Percentiles rank a stretch among this genome's conserved stretches.
Conservation (phyloP, 2,888 invertebrate genomes). For the Opisthograptis luteolata region DNA sequence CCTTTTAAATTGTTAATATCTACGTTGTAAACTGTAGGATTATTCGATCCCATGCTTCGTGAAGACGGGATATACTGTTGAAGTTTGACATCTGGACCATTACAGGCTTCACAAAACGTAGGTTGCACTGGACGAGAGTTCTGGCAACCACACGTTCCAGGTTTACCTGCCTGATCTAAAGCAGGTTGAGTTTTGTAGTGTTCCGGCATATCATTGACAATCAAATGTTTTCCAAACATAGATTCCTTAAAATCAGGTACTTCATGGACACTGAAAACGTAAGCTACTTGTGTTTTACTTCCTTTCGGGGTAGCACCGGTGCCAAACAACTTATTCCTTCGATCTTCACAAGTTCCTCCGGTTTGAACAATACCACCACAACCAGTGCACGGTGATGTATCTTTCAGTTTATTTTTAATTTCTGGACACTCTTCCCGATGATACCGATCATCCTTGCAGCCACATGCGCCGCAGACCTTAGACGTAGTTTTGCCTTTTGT, state of each 20-base stretch:
- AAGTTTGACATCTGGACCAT: slow-evolving; percentile 32
- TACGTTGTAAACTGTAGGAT: slow-evolving; percentile 44
- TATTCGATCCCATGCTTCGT: slow-evolving; percentile 40
- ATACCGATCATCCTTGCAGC: slow-evolving; percentile 71
- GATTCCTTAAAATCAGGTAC: slow-evolving; percentile 53
- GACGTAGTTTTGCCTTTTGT: slow-evolving; percentile 47
- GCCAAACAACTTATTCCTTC: slow-evolving; percentile 50
- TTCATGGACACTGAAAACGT: slow-evolving; percentile 54
- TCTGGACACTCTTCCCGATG: slow-evolving; percentile 68
- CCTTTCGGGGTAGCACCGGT: slow-evolving; percentile 57
- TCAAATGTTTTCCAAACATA: slow-evolving; percentile 52
- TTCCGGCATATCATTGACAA: slow-evolving; percentile 47
- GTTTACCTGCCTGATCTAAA: slow-evolving; percentile 20
- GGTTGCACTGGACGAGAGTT: slow-evolving; percentile 27
- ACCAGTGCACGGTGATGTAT: slow-evolving; percentile 49
- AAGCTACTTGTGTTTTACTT: slow-evolving; percentile 56
- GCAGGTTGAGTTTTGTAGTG: slow-evolving; percentile 33
- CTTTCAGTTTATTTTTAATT: slow-evolving; percentile 32
- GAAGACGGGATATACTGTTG: slow-evolving; percentile 35
- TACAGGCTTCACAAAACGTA: slow-evolving; percentile 23
- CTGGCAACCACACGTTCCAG: slow-evolving; percentile 44
- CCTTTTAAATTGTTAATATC: slow-evolving; percentile 38
- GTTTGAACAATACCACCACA: slow-evolving; percentile 58
- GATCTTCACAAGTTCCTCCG: slow-evolving; percentile 67
- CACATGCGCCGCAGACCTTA: slow-evolving; percentile 71